Evolutionary conservation across 2,888 invertebrate genomes (phyloP).

Genomic region (Calliopum simillimum): DNA sequence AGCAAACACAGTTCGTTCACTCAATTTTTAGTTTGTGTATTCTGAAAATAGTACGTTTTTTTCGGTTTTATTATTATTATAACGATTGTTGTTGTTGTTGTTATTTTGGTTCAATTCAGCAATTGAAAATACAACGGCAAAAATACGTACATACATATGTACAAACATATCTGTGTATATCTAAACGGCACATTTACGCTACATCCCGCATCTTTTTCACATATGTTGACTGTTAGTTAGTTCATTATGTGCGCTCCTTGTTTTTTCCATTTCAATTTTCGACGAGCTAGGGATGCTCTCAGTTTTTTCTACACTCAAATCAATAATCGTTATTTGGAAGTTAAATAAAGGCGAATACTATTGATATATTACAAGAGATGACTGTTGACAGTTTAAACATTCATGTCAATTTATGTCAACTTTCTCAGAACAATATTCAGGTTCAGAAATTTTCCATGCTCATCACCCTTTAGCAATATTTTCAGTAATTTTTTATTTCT

Average conservation of each 20-base stretch:
- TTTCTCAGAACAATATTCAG: too few species aligned
- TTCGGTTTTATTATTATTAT: neutral
- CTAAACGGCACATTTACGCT: slow-evolving; percentile 29
- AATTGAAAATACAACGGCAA: slow-evolving; percentile 24
- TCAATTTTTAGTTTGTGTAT: slow-evolving; percentile 28
- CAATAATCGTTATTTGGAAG: too few species aligned
- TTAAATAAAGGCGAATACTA: too few species aligned
- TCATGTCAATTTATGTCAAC: too few species aligned
- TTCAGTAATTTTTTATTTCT: too few species aligned
- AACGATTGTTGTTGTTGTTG: too few species aligned
- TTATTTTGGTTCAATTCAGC: slow-evolving; percentile 24
- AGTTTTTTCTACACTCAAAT: too few species aligned
- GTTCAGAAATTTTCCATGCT: too few species aligned
- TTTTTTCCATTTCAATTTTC: neutral
- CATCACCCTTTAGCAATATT: too few species aligned
- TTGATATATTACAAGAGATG: too few species aligned
- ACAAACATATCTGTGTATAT: slow-evolving; percentile 21
- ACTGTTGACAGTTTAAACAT: too few species aligned
- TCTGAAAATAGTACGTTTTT: slow-evolving; percentile 25
- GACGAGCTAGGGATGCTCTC: neutral
- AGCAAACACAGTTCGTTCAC: slow-evolving; percentile 18
- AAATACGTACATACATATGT: slow-evolving; percentile 16
- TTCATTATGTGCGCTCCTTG: slow-evolving; percentile 10
- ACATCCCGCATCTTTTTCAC: slow-evolving; percentile 43
- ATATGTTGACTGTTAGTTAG: slow-evolving; percentile 18